Evolutionary conservation across 2,113 vertebrate species (phyloP).

Genomic region (Glaucidium brasilianum): DNA sequence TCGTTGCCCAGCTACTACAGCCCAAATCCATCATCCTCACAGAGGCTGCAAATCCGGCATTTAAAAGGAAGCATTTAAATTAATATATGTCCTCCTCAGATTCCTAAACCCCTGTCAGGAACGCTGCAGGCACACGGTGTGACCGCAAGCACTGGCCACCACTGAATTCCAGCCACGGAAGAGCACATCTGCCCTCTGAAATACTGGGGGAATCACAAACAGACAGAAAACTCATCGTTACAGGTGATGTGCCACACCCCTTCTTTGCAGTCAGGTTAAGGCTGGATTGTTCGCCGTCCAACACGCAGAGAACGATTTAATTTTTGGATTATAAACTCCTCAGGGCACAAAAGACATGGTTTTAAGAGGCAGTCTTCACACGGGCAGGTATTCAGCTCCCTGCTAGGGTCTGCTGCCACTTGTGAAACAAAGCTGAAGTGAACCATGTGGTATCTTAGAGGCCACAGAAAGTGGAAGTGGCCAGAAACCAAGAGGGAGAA

Average conservation of each 20-base stretch:
- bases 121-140: accelerated
- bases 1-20: neutral
- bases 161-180: neutral
- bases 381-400: neutral
- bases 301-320: accelerated
- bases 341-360: neutral
- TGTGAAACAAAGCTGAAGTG: neutral
- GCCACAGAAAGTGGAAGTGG: neutral
- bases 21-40: neutral
- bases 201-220: accelerated
- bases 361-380: accelerated
- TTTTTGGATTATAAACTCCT: accelerated
- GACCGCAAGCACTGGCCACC: neutral
- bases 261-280: neutral
- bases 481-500: neutral
- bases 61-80: too few relatives aligned
- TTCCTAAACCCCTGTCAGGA: neutral
- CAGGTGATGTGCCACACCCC: accelerated
- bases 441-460: neutral
- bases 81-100: neutral
- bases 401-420: neutral
- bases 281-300: neutral
- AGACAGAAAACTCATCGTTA: neutral
- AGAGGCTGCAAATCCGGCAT: neutral
- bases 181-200: too few relatives aligned